Conservation (phyloP, 1,140 invertebrate species). For the Brachionus calyciflorus region DNA sequence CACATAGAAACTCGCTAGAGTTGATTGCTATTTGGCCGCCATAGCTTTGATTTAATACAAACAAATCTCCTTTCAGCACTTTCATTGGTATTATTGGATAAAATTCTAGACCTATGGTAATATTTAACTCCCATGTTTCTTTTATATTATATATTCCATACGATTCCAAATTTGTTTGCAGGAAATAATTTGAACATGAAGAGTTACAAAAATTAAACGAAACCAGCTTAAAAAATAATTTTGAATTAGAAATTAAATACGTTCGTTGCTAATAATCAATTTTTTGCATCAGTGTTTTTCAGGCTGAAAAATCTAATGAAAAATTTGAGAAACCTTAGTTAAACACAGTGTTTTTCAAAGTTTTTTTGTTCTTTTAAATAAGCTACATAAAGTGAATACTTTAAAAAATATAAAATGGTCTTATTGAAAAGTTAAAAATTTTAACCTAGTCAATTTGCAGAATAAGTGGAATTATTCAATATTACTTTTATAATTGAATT, state of each 20-base stretch:
- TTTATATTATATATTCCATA: neutral
- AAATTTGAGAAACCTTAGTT: too few relatives aligned
- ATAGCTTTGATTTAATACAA: neutral
- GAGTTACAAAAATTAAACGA: neutral
- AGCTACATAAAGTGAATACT: too few relatives aligned
- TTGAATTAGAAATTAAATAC: neutral
- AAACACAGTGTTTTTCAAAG: too few relatives aligned
- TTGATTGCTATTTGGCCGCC: neutral
- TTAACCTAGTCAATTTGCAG: too few relatives aligned
- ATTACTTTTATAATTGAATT: too few relatives aligned
- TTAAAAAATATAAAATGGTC: too few relatives aligned
- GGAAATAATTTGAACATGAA: neutral
- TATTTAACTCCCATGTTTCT: neutral
- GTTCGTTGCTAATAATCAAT: neutral
- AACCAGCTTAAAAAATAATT: neutral
- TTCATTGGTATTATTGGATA: neutral
- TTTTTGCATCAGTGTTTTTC: too few relatives aligned
- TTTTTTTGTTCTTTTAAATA: too few relatives aligned
- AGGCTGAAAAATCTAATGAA: too few relatives aligned
- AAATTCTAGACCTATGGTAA: neutral
- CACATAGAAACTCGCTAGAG: neutral
- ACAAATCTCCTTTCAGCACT: neutral
- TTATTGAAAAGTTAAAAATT: too few relatives aligned
- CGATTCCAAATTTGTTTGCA: neutral
- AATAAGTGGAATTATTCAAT: too few relatives aligned